Evolutionary conservation across 2,888 invertebrate genomes (phyloP).

Genomic region (Drosophila borealis): DNA sequence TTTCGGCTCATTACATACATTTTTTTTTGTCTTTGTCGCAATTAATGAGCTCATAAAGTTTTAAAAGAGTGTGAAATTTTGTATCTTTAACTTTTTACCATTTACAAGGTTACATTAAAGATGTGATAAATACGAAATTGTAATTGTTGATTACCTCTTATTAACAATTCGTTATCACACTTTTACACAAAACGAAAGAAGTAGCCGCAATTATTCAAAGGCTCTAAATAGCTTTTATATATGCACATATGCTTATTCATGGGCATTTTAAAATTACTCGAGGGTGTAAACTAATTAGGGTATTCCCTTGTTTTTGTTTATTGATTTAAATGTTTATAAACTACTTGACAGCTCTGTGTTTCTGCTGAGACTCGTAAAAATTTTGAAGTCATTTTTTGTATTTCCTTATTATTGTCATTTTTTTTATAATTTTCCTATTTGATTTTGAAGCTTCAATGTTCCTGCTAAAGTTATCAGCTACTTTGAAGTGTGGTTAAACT

Average conservation of each 20-base stretch:
- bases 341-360: too few relatives aligned
- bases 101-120: conserved; percentile 51
- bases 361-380: too few relatives aligned
- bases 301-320: not conserved
- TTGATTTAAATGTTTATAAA: too few relatives aligned
- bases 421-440: too few relatives aligned
- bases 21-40: conserved; percentile 15
- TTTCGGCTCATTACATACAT: conserved; percentile 12
- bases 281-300: not conserved
- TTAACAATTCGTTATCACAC: conserved; percentile 18
- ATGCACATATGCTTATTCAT: not conserved
- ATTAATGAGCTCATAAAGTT: conserved; percentile 26
- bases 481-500: too few relatives aligned
- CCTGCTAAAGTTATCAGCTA: too few relatives aligned
- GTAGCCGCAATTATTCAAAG: conserved; percentile 5
- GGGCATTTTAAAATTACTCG: not conserved
- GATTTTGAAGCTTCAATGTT: too few relatives aligned
- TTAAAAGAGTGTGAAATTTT: conserved; percentile 31
- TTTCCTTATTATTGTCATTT: too few relatives aligned
- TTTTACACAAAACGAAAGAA: not conserved
- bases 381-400: too few relatives aligned
- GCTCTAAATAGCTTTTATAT: not conserved
- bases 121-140: not conserved
- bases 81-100: conserved; percentile 5
- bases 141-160: conserved; percentile 14